Conservation (phyloP, 1,140 invertebrate species). For the Mylabris phalerata region DNA sequence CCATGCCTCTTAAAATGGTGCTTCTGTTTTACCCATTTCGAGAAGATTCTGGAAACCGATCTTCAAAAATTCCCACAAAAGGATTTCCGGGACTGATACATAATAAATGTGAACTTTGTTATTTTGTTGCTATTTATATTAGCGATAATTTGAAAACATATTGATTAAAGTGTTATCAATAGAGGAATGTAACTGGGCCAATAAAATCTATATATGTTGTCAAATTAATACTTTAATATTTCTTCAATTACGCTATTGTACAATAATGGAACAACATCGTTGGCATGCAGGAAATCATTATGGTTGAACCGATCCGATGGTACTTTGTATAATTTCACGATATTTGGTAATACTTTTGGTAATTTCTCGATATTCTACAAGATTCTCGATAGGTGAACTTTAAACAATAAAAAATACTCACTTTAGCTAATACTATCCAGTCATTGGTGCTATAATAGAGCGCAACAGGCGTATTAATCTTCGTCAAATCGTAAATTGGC, state of each 20-base stretch:
- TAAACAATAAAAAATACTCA: not conserved
- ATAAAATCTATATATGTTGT: too few relatives aligned
- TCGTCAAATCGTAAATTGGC: slow-evolving; percentile 4
- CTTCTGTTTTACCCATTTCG: too few relatives aligned
- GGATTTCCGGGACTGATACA: too few relatives aligned
- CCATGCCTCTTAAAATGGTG: too few relatives aligned
- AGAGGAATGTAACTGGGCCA: not conserved
- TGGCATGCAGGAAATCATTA: slow-evolving; percentile 22
- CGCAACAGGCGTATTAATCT: not conserved
- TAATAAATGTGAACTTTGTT: too few relatives aligned
- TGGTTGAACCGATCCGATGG: slow-evolving; percentile 21
- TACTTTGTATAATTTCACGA: slow-evolving; percentile 12
- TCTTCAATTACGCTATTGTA: slow-evolving; percentile 18
- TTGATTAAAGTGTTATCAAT: not conserved
- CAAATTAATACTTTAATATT: slow-evolving; percentile 7
- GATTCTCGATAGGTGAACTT: not conserved
- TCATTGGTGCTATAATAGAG: slow-evolving; percentile 9
- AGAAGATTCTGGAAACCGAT: too few relatives aligned
- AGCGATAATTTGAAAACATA: too few relatives aligned
- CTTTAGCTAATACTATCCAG: not conserved
- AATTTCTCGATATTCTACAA: slow-evolving; percentile 25
- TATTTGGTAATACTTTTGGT: slow-evolving; percentile 7
- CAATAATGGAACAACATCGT: slow-evolving; percentile 13
- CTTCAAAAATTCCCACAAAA: too few relatives aligned
- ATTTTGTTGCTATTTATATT: too few relatives aligned